A percentile compares a stretch with the other conserved stretches of the same genome.
phyloP scores from a whole-genome alignment of 2,888 invertebrate species.

The Lasius fuliginosus region DNA sequence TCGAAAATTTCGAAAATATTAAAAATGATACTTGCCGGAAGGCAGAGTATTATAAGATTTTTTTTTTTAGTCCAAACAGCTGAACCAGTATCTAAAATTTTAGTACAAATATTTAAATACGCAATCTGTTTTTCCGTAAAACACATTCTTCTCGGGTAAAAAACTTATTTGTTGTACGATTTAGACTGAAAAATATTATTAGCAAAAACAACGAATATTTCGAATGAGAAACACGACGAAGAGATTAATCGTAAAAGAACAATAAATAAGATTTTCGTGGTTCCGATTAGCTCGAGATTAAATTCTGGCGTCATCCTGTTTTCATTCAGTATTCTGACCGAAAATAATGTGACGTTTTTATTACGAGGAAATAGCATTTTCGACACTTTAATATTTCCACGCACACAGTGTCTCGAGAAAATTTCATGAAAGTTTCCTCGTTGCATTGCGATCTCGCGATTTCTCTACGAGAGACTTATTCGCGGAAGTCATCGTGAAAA shows the following conservation, averaged over 20 bases:
- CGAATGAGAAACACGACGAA: neutral
- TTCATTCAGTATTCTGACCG: constrained; percentile 7
- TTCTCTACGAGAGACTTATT: constrained; percentile 52
- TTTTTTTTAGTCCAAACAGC: neutral
- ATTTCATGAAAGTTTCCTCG: constrained; percentile 31
- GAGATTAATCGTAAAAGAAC: constrained; percentile 19
- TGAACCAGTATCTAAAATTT: neutral
- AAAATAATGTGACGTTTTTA: constrained; percentile 38
- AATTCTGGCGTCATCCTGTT: constrained; percentile 28
- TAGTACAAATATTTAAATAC: constrained; percentile 25
- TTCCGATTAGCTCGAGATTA: constrained; percentile 29
- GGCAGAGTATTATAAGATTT: neutral
- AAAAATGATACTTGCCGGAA: neutral
- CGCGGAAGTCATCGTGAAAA: constrained; percentile 56
- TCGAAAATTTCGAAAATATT: neutral
- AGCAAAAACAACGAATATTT: neutral
- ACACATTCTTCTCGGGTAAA: neutral
- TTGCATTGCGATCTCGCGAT: constrained; percentile 50
- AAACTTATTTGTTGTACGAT: neutral
- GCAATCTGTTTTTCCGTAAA: neutral
- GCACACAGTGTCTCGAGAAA: constrained; percentile 13
- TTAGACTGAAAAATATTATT: constrained; percentile 30
- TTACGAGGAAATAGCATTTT: constrained; percentile 31
- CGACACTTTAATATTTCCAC: constrained; percentile 27
- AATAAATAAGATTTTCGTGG: neutral